Base-by-base conservation (phyloP, 2,888 invertebrate genomes). In the Folsomia manolachei region DNA sequence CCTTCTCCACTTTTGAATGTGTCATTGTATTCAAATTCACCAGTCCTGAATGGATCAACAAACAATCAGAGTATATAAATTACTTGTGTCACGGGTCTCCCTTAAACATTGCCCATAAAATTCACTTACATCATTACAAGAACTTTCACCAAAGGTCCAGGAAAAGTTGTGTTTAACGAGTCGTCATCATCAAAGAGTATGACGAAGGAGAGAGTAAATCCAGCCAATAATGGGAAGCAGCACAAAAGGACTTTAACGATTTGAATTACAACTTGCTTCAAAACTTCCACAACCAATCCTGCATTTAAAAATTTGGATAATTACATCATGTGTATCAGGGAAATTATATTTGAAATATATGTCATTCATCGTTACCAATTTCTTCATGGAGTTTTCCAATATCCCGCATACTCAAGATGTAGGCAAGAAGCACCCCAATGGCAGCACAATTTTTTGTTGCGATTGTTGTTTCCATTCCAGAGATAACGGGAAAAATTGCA, bases 11-110 rank as follows among this genome's bases (percentile, higher is more conserved):
- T 52, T 24, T 71, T 74, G 64, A 74, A 74, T 2, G 74, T 74
- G 56, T 72, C 71, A 63, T 74, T 72, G 67, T 66, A 74, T 39
- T 74, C 74, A 64, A 74, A 70, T 70, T 74, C 74, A 26, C 74
- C 74, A 26, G 74, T 74, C n/a, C n/a, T n/a, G n/a, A n/a, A n/a
- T n/a, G n/a, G n/a, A n/a, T n/a, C n/a, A n/a, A n/a, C n/a, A n/a
- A n/a, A n/a, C n/a, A n/a, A n/a, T n/a, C n/a, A n/a, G n/a, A n/a
- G n/a, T n/a, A n/a, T n/a, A n/a, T n/a, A n/a, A n/a, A n/a, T n/a
- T n/a, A n/a, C n/a, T n/a, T n/a, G n/a, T n/a, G n/a, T n/a, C n/a
- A n/a, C n/a, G n/a, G n/a, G n/a, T n/a, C n/a, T n/a, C n/a, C n/a
- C n/a, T n/a, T n/a, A n/a, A n/a, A n/a, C n/a, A n/a, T n/a, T n/a